Evolutionary conservation across 2,797 vertebrate genomes (phyloP).

Genomic region (Cryptoprocta ferox): DNA sequence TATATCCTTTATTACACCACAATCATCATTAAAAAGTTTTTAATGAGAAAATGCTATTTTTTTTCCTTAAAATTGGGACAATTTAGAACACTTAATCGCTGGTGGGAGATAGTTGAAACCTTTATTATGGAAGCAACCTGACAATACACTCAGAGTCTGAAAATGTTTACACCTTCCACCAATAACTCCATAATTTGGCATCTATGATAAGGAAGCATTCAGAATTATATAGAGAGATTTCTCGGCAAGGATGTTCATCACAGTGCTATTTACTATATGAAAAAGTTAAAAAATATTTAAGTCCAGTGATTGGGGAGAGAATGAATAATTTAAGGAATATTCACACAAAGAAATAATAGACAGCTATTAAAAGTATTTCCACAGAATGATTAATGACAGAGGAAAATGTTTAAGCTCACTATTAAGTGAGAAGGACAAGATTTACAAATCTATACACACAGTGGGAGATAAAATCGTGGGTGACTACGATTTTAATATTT

Average conservation of each 20-base stretch:
- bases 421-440: not conserved
- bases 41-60: not conserved
- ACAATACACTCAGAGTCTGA: not conserved
- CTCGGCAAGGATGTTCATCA: not conserved
- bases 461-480: not conserved
- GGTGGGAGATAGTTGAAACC: not conserved
- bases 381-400: not conserved
- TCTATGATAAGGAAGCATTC: not conserved
- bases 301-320: not conserved
- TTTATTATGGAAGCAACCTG: not conserved
- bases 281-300: not conserved
- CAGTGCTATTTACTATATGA: not conserved
- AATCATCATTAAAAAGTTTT: not conserved
- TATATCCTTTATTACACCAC: not conserved
- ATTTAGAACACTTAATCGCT: not conserved
- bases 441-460: not conserved
- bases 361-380: not conserved
- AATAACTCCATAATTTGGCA: not conserved
- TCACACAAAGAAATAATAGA: conserved; percentile 18
- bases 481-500: conserved; percentile 39
- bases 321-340: conserved; percentile 8
- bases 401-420: not conserved
- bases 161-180: not conserved
- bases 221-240: not conserved
- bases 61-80: not conserved